Evolutionary conservation across 2,888 invertebrate genomes (phyloP).

Genomic region (Amitus sp.): DNA sequence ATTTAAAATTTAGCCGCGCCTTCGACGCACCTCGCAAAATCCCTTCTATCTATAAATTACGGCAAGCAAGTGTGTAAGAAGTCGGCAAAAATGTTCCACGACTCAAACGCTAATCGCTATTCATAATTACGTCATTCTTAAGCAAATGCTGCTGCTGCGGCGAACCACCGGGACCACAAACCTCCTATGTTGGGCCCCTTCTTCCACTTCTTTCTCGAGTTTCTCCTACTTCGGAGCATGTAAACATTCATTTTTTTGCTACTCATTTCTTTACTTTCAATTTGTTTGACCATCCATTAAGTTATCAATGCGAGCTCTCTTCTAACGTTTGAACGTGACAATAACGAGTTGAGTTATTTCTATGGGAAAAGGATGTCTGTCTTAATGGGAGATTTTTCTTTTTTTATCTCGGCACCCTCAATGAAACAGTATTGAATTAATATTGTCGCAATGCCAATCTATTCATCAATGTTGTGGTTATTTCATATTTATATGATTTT

Average conservation of each 20-base stretch:
- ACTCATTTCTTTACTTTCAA: background rate
- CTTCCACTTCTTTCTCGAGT: background rate
- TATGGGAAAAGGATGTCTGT: too few relatives aligned
- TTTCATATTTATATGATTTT: too few relatives aligned
- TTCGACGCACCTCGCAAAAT: background rate
- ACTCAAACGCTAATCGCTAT: constrained; percentile 7
- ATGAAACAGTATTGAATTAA: too few relatives aligned
- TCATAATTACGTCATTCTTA: constrained; percentile 3
- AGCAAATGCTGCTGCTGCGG: constrained; percentile 6
- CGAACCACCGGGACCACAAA: background rate
- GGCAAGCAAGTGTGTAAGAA: background rate
- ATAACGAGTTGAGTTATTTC: too few relatives aligned
- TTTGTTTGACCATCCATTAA: background rate
- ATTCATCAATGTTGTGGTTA: too few relatives aligned
- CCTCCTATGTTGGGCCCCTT: background rate
- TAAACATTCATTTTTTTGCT: background rate
- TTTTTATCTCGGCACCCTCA: too few relatives aligned
- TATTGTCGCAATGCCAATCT: too few relatives aligned
- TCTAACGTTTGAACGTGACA: background rate
- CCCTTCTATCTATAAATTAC: constrained; percentile 5
- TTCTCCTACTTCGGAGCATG: too few relatives aligned
- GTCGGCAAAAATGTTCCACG: background rate
- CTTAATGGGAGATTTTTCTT: too few relatives aligned
- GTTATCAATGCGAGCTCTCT: background rate
- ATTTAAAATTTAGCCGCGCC: constrained; percentile 5